phyloP scores from a whole-genome alignment of 2,888 invertebrate species.

The Mesopsocus fuscifrons region DNA sequence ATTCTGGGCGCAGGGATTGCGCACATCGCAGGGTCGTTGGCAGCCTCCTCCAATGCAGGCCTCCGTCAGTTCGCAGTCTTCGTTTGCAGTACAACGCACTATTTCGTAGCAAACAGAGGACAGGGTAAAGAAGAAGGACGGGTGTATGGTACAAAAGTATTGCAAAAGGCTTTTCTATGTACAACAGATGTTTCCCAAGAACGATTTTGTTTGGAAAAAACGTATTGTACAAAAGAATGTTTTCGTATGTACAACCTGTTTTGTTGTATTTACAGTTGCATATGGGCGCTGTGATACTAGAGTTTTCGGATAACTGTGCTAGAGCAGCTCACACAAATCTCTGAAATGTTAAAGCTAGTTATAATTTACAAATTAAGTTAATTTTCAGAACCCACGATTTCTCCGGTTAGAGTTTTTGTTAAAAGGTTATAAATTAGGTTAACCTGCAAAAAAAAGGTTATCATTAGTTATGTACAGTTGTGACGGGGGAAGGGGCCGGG shows the following conservation, averaged over 20 bases:
- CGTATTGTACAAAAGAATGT: constrained; percentile 13
- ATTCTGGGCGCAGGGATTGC: constrained; percentile 65
- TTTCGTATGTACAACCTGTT: constrained; percentile 7
- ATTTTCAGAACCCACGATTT: constrained; percentile 6
- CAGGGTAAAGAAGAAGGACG: constrained; percentile 26
- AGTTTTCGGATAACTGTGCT: not conserved
- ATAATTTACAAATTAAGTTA: not conserved
- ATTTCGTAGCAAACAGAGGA: constrained; percentile 19
- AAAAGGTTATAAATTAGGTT: not conserved
- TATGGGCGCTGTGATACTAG: not conserved
- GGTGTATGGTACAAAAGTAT: constrained; percentile 15
- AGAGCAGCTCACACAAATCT: not conserved
- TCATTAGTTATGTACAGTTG: too few species aligned
- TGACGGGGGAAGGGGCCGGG: too few species aligned
- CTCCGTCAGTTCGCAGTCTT: constrained; percentile 69
- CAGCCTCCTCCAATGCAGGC: constrained; percentile 72
- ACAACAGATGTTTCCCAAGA: constrained; percentile 9
- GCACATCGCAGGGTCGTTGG: constrained; percentile 69
- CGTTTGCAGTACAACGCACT: constrained; percentile 74
- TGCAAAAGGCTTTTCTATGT: not conserved
- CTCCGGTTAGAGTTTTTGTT: constrained; percentile 1
- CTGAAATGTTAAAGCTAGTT: not conserved
- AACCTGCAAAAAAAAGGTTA: not conserved
- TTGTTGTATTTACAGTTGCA: not conserved
- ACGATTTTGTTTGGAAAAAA: constrained; percentile 11